Evolutionary conservation across 2,113 vertebrate genomes (phyloP).

Genomic region (Pyrgilauda ruficollis): DNA sequence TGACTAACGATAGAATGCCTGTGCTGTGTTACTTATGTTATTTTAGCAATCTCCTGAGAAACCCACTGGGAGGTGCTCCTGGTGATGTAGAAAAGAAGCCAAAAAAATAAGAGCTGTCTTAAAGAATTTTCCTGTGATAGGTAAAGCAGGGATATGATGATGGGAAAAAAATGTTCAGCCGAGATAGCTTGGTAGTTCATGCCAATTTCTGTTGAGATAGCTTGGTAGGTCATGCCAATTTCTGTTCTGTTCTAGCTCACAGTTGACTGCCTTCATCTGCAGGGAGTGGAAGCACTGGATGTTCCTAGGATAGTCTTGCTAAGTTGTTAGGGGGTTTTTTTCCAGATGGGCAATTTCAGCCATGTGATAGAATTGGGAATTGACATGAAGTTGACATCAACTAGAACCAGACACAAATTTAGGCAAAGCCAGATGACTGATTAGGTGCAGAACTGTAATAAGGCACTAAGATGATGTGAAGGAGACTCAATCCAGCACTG

Average conservation of each 20-base stretch:
- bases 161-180: not conserved
- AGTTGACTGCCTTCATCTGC: slow-evolving; percentile 15
- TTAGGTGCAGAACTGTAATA: not conserved
- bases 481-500: not conserved
- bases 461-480: not conserved
- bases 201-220: not conserved
- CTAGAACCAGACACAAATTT: not conserved
- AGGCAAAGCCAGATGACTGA: not conserved
- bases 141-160: not conserved
- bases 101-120: slow-evolving; percentile 19
- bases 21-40: not conserved
- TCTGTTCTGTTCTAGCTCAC: not conserved
- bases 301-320: not conserved
- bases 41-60: slow-evolving; percentile 26
- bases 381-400: not conserved
- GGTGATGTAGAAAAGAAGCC: not conserved
- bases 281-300: not conserved
- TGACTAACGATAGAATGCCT: slow-evolving; percentile 20
- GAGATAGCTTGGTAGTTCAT: not conserved
- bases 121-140: not conserved
- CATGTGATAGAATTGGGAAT: not conserved
- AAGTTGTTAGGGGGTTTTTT: not conserved
- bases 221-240: slow-evolving; percentile 4
- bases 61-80: slow-evolving; percentile 9
- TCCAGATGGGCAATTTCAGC: not conserved